Base-by-base conservation (phyloP, 2,797 vertebrate genomes). In the Chaunax sp. region DNA sequence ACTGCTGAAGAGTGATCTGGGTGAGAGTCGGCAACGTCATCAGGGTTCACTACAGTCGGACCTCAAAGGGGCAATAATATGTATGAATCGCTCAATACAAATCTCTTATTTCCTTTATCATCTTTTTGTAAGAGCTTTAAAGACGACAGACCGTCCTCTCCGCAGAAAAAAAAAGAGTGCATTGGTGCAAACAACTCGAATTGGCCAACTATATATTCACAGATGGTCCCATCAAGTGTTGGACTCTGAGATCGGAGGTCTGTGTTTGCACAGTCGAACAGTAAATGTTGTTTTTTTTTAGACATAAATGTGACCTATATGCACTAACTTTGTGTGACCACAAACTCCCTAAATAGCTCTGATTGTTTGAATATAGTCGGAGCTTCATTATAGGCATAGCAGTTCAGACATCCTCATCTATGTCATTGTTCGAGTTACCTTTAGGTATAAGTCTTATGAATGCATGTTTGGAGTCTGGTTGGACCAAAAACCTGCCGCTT, bases 11-110 rank as follows among this genome's bases (percentile, higher is more conserved):
- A 26, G 33, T 55, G 53, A 63, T 22, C 54, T 51, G 67, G 57
- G 54, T 52, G 45, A 55, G 52, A 72, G 40, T 72, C 57, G 50
- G 61, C 64, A 71, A 18, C 70, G 69, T 67, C 50, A 60, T 69
- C 55, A 44, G 25, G 60, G 38, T 41, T 78, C 52, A 25, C 47
- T 20, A 13, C 55, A 37, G 55, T 26, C 5, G 16, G 28, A 52
- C 67, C 79, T 78, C 41, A 2, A 43, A 43, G 18, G 64, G 55
- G 69, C 73, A 50, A 18, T 38, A 2, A 56, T 50, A 18, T 47
- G 6, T 22, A 14, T 35, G 22, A 0, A 35, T 54, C 9, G 3
- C 47, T 63, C 69, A 46, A 12, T 37, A 25, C 25, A 13, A 14
- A 62, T 11, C 23, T 56, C n/a, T 30, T 25, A 44, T 44, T 19